Conservation (phyloP, 2,113 vertebrate species). For the Macrotus californicus region DNA sequence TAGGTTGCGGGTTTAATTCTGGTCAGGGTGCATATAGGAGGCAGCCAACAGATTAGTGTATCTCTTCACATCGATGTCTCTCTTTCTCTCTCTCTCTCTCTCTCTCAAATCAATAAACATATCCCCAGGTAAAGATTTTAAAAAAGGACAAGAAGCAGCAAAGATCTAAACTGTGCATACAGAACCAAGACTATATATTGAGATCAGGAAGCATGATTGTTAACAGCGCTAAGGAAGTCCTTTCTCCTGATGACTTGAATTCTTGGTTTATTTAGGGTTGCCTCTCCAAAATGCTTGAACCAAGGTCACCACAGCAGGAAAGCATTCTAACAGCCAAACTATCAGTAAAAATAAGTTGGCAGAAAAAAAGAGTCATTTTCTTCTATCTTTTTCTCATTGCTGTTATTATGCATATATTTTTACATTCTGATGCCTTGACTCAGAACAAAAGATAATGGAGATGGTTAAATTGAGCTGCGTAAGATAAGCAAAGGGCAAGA, state of each 20-base stretch:
- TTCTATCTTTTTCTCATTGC: neutral
- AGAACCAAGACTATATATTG: neutral
- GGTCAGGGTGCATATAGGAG: too few species aligned
- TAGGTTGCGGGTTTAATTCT: too few species aligned
- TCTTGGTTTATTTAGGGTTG: neutral
- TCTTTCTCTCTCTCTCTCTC: too few species aligned
- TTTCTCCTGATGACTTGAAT: neutral
- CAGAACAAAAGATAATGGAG: neutral
- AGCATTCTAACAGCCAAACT: neutral
- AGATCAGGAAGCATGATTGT: neutral
- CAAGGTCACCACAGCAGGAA: neutral
- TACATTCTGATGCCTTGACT: neutral
- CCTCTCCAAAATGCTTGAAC: neutral
- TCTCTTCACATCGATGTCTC: too few species aligned
- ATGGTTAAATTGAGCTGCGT: neutral
- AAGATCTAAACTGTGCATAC: neutral
- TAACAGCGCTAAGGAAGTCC: neutral
- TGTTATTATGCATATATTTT: neutral
- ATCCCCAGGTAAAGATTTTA: too few species aligned
- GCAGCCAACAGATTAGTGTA: too few species aligned
- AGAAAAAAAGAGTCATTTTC: neutral
- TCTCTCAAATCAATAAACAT: too few species aligned
- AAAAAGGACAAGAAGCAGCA: too few species aligned
- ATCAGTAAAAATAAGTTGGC: neutral
- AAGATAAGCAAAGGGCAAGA: neutral